phyloP scores from a whole-genome alignment of 2,797 vertebrate genomes.

The Yasuhikotakia modesta region DNA sequence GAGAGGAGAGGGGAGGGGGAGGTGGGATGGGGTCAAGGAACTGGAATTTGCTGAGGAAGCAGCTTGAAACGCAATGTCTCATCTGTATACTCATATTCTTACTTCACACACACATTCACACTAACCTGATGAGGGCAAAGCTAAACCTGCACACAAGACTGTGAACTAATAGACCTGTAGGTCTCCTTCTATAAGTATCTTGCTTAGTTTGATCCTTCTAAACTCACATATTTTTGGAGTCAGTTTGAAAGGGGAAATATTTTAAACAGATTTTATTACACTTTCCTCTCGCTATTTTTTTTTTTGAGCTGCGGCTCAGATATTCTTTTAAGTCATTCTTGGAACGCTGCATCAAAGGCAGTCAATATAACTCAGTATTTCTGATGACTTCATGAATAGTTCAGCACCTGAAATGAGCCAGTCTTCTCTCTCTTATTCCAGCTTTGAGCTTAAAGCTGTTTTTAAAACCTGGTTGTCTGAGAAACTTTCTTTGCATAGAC shows the following conservation, averaged over 20 bases:
- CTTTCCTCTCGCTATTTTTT: neutral
- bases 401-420: neutral
- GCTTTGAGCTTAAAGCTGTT: neutral
- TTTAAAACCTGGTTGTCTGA: too few species aligned
- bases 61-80: neutral
- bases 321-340: neutral
- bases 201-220: neutral
- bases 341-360: neutral
- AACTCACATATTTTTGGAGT: neutral
- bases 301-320: neutral
- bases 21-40: slow-evolving; percentile 8
- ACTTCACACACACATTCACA: slow-evolving; percentile 40
- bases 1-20: neutral
- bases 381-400: neutral
- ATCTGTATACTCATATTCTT: slow-evolving; percentile 1
- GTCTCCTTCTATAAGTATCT: neutral
- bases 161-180: neutral
- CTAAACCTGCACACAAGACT: slow-evolving; percentile 8
- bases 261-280: slow-evolving; percentile 2
- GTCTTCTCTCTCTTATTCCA: neutral
- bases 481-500: too few species aligned
- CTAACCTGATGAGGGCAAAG: slow-evolving; percentile 13
- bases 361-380: neutral
- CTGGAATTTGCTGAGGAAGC: slow-evolving; percentile 48
- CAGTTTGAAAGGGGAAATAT: neutral